Percentiles rank a stretch among this genome's conserved stretches.
phyloP scores from a whole-genome alignment of 2,888 invertebrate genomes.

The Ochropleura plecta region DNA sequence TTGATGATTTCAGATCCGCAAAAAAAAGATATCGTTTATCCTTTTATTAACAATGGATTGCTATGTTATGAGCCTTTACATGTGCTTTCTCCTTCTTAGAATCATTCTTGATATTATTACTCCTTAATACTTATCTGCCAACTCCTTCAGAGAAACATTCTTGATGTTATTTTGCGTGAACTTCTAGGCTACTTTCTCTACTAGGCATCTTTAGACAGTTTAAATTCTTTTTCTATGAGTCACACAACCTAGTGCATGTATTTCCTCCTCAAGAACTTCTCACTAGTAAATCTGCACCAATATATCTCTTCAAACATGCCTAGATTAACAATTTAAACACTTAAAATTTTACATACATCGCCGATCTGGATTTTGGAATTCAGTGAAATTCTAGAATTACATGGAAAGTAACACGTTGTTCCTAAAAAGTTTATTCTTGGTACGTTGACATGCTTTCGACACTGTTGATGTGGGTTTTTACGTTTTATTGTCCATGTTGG shows the following conservation, averaged over 20 bases:
- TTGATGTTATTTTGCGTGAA: neutral
- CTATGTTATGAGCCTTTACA: neutral
- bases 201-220: slow-evolving; percentile 6
- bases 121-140: too few relatives aligned
- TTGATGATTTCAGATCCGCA: too few relatives aligned
- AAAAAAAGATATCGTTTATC: too few relatives aligned
- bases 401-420: slow-evolving; percentile 52
- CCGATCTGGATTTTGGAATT: slow-evolving; percentile 51
- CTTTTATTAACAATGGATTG: too few relatives aligned
- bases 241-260: slow-evolving; percentile 26
- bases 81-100: too few relatives aligned
- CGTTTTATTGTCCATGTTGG: slow-evolving; percentile 48
- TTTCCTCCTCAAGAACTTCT: slow-evolving; percentile 12
- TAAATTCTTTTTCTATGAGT: slow-evolving; percentile 38
- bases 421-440: slow-evolving; percentile 46
- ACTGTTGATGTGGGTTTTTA: slow-evolving; percentile 49
- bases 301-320: slow-evolving; percentile 37
- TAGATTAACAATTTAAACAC: slow-evolving; percentile 39
- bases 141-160: too few relatives aligned
- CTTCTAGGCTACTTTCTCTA: slow-evolving; percentile 21
- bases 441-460: slow-evolving; percentile 66
- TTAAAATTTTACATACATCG: slow-evolving; percentile 53
- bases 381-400: slow-evolving; percentile 54
- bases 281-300: slow-evolving; percentile 20
- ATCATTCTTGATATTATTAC: too few relatives aligned